Conservation (phyloP, 2,888 invertebrate species). For the Philereme vetulata region DNA sequence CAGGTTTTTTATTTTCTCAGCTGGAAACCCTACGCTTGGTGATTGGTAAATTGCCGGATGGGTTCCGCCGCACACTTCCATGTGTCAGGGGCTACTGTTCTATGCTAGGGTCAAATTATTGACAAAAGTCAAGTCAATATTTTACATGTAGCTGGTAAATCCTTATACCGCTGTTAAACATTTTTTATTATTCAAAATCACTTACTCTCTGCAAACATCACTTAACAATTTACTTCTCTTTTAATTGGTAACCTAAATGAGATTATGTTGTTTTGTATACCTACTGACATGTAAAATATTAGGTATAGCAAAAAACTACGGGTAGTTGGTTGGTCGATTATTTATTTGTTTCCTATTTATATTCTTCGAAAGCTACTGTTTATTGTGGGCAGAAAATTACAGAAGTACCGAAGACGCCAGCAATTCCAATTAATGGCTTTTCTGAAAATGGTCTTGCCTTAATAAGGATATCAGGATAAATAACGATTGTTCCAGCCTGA, state of each 20-base stretch:
- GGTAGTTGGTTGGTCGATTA: not conserved
- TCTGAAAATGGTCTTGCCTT: slow-evolving; percentile 20
- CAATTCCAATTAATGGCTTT: slow-evolving; percentile 17
- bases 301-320: not conserved
- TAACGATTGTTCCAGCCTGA: slow-evolving; percentile 49
- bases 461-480: slow-evolving; percentile 35
- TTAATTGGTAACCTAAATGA: too few relatives aligned
- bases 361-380: not conserved
- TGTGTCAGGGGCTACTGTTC: slow-evolving; percentile 32
- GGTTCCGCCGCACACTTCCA: slow-evolving; percentile 58
- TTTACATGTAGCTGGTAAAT: not conserved
- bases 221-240: too few relatives aligned
- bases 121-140: not conserved
- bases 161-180: not conserved
- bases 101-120: slow-evolving; percentile 34
- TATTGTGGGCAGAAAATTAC: slow-evolving; percentile 30
- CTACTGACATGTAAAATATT: too few relatives aligned
- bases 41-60: slow-evolving; percentile 80
- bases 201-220: too few relatives aligned
- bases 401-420: slow-evolving; percentile 5
- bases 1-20: not conserved
- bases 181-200: too few relatives aligned
- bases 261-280: too few relatives aligned
- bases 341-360: not conserved
- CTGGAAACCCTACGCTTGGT: slow-evolving; percentile 36